Evolutionary conservation across 2,113 vertebrate species (phyloP).

Genomic region (Gambusia affinis): DNA sequence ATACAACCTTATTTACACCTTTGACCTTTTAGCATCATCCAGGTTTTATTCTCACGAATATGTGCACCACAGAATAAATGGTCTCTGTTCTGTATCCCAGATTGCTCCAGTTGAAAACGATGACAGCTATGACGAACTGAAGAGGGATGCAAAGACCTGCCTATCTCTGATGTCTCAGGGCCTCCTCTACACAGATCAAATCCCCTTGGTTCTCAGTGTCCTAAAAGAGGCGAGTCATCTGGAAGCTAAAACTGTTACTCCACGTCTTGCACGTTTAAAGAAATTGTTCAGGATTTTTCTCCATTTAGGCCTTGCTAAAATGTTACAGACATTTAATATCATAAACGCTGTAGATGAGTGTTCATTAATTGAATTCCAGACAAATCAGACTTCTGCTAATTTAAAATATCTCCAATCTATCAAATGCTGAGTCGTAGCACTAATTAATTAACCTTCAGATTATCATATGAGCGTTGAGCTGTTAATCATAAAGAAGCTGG

Average conservation of each 20-base stretch:
- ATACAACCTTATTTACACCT: slow-evolving; percentile 10
- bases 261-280: neutral
- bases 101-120: slow-evolving; percentile 98
- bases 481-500: too few species aligned
- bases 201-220: slow-evolving; percentile 90
- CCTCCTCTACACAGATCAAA: slow-evolving; percentile 93
- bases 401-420: neutral
- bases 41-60: neutral
- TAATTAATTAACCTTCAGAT: too few species aligned
- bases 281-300: neutral
- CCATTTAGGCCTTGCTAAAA: neutral
- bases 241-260: neutral
- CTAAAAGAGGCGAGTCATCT: slow-evolving; percentile 71
- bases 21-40: neutral
- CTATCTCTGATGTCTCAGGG: slow-evolving; percentile 97
- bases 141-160: slow-evolving; percentile 96
- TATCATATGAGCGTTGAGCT: too few species aligned
- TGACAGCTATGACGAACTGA: slow-evolving; percentile 96
- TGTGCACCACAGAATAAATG: neutral
- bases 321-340: neutral
- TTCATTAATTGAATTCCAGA: neutral
- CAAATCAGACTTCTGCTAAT: neutral
- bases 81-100: slow-evolving; percentile 65
- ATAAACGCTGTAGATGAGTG: neutral
- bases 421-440: neutral